Evolutionary conservation across 35 echinoderm and acorn worm species (phyloP).

Genomic region (Ptychodera flava): DNA sequence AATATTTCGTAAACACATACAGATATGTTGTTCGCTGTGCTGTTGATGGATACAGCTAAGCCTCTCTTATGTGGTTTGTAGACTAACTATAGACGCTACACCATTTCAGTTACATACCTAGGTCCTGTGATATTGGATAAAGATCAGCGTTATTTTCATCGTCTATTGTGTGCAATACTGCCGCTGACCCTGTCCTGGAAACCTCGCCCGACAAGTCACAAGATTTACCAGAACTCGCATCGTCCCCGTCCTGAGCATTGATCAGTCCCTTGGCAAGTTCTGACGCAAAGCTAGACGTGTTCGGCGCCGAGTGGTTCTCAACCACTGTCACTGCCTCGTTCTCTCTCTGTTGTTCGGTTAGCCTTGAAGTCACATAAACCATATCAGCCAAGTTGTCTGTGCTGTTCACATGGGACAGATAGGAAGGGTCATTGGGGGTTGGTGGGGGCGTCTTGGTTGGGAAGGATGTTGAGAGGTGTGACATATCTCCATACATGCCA

Average conservation of each 20-base stretch:
- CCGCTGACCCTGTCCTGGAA: neutral
- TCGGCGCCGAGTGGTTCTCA: no score
- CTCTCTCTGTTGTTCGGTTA: neutral
- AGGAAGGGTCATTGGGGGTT: conserved; percentile 51
- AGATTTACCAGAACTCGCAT: neutral
- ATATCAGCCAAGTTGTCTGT: neutral
- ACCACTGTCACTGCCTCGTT: no score
- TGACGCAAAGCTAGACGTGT: no score
- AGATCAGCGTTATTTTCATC: neutral
- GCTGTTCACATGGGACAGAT: conserved; percentile 19
- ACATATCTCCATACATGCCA: neutral
- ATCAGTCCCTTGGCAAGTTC: neutral
- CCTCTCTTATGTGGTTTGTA: no score
- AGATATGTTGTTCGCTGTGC: no score
- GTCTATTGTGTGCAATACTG: neutral
- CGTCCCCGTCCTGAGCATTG: neutral
- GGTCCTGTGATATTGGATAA: neutral
- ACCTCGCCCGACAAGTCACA: neutral
- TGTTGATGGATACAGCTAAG: no score
- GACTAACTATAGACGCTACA: no score
- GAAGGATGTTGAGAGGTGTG: conserved; percentile 47
- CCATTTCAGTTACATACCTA: neutral
- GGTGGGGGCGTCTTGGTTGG: conserved; percentile 82
- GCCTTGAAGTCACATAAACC: neutral
- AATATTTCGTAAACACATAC: no score